phyloP scores from a whole-genome alignment of 2,797 vertebrate genomes.

The Cossypha niveicapilla region DNA sequence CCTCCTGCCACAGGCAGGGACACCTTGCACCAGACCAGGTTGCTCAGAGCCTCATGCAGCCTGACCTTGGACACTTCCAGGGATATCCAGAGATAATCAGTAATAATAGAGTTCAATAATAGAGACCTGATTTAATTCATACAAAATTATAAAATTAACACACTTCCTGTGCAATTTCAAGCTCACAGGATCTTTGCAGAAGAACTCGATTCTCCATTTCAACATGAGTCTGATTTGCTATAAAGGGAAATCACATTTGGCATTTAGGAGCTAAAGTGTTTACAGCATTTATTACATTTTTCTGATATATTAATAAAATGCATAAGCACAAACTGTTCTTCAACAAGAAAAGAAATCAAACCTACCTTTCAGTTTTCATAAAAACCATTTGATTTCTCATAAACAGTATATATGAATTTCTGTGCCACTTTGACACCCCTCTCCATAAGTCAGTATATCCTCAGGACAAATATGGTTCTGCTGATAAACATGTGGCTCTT shows the following conservation, averaged over 20 bases:
- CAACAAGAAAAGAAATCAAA: neutral
- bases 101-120: neutral
- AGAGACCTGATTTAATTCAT: neutral
- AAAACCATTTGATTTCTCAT: neutral
- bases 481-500: conserved; percentile 23
- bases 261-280: neutral
- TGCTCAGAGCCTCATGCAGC: neutral
- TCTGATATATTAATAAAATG: neutral
- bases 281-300: neutral
- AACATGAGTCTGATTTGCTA: neutral
- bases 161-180: neutral
- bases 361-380: neutral
- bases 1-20: neutral
- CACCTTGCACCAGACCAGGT: fast-evolving
- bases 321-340: neutral
- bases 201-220: neutral
- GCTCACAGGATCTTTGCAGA: neutral
- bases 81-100: neutral
- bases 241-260: neutral
- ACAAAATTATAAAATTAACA: neutral
- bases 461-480: conserved; percentile 25
- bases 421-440: neutral
- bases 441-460: neutral
- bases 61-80: neutral
- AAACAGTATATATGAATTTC: neutral